Evolutionary conservation across 2,113 vertebrate genomes (phyloP), one percentile per base, ranked within the genome.

Genomic region (Melanostigma gelatinosum): DNA sequence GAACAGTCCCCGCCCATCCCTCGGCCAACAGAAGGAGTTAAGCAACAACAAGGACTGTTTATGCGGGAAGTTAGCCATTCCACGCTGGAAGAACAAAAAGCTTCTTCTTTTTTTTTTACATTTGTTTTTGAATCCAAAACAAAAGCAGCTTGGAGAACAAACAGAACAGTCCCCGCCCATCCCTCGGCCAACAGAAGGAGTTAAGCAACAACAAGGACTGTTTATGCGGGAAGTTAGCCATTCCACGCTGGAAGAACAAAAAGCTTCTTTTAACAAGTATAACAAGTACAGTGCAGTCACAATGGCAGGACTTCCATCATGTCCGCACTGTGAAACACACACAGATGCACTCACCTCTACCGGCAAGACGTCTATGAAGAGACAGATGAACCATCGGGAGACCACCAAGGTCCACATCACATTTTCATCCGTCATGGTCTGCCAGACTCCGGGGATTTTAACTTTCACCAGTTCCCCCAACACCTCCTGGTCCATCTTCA

Each of bases 301-400:
- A 46, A 48, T 29, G 22, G 6, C 36, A 8, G 13, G 22, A 20
- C 32, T 44, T 29, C 50, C 60, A 8, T 8, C 1, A 13, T n/a
- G 34, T n/a, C 13, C 6, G 1, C 46, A 71, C 7, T 12, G 20
- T 20, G 18, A 42, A 58, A 68, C 18, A 44, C 38, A 57, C n/a
- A 61, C 40, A 64, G 18, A 12, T n/a, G 18, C 29, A 38, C 88
- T 96, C 90, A 97, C 98, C 96, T 99, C 98, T 32, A 98, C 95
- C 0, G 98, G 98, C 79, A 99, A 94, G 75, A 97, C 81, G 72
- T 99, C 98, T 65, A 99, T 96, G 44, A 96, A 99, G 79, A 99
- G 94, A 90, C 98, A 99, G 85, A 99, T 97, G 90, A 99, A 98
- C 98, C 98, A 99, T 15, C 97, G 95, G 0, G 97, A 98, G 29